Evolutionary conservation across 2,113 vertebrate genomes (phyloP).

Genomic region (Scomber colias): DNA sequence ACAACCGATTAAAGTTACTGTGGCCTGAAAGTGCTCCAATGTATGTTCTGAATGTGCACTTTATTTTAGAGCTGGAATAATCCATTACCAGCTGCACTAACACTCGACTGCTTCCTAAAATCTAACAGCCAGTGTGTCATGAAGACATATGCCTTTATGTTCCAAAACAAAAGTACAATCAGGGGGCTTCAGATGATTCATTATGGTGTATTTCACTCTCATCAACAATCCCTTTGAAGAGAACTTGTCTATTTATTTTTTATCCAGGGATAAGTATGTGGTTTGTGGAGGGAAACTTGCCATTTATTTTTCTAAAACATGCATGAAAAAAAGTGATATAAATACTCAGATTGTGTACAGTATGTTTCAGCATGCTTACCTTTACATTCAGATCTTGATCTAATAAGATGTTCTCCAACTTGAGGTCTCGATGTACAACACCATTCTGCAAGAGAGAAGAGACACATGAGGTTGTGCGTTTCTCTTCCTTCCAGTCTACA

Average conservation of each 20-base stretch:
- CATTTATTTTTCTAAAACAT: not conserved
- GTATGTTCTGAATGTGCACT: conserved; percentile 38
- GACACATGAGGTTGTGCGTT: conserved; percentile 19
- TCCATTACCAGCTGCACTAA: not conserved
- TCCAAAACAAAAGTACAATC: not conserved
- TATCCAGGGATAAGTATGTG: not conserved
- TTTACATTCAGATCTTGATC: conserved; percentile 86
- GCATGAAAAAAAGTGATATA: not conserved
- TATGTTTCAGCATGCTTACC: conserved; percentile 61
- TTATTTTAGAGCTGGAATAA: conserved; percentile 10
- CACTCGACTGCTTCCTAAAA: not conserved
- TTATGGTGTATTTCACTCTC: conserved; percentile 10
- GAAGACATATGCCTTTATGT: not conserved
- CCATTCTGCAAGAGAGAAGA: conserved; percentile 77
- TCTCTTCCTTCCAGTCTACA: not conserved
- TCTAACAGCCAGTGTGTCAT: not conserved
- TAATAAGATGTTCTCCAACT: conserved; percentile 88
- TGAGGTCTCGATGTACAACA: conserved; percentile 87
- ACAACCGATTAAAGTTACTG: conserved; percentile 45
- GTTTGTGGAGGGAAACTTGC: not conserved
- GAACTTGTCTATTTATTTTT: not conserved
- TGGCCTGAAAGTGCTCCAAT: conserved; percentile 43
- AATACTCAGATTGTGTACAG: not conserved
- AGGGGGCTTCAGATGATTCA: not conserved
- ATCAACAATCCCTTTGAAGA: not conserved